Base-by-base conservation (phyloP, 2,888 invertebrate genomes). In the Melitaea athalia region DNA sequence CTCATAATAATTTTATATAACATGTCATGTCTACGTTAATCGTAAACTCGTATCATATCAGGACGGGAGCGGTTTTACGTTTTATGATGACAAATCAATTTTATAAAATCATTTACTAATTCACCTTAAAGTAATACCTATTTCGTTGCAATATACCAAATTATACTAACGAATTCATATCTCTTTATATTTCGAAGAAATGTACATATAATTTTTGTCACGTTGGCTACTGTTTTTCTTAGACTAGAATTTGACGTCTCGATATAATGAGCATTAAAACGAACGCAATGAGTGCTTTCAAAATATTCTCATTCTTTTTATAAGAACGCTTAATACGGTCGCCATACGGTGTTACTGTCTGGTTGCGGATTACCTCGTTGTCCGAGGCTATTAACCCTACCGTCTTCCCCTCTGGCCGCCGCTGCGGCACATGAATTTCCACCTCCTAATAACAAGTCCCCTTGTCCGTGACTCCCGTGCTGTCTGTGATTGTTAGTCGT, bases 341-440 rank as follows among this genome's bases (percentile, higher is more conserved):
- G 92, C 96, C 96, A 96, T 64, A 96, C 96, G 57, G 95, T 95
- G 82, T 96, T 95, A 75, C 94, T 93, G 72, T 94, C 94, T 70
- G 94, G 94, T 75, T 94, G 94, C 17, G 93, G 94, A 74, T 94
- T 94, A n/a, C 94, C 94, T 75, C 94, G 87, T 75, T 93, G 94
- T 43, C 92, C 93, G 47, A 93, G 81, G 75, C 86, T 92, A 73
- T 89, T 92, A n/a, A 91, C 94, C 76, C 94, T 92, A 4, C 93
- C 94, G 74, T 94, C 94, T 76, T 94, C 93, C 0, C 93, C 93
- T 67, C 91, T 84, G 12, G 94, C 94, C 42, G 94, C 94, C 24
- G 91, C 91, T 6, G 94, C 94, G 10, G 88, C 89, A 75, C 94
- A 94, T 12, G 93, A 93, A 63, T 94, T 94, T 0, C 94, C 94